Evolutionary conservation across 2,113 vertebrate species (phyloP), one percentile per base, ranked within the genome.

Genomic region (Lampris incognitus): DNA sequence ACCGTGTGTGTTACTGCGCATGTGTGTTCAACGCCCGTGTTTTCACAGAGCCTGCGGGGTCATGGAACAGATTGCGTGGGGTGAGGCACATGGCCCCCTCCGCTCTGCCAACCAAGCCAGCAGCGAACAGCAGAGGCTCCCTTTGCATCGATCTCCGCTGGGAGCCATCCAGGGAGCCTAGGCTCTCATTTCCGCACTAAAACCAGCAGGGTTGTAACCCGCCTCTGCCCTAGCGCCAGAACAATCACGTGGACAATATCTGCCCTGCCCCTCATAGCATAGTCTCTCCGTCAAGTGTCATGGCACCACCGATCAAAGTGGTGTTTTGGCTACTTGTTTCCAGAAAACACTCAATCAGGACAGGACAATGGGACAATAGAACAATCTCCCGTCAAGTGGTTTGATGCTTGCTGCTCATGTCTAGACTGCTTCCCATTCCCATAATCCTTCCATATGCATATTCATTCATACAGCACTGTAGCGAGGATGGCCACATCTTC

Each of bases 61-160:
- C 87, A 91, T 5, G 52, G 55, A 91, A 91, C 92, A 94, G 88
- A 90, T 89, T 88, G 88, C 61, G 56, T 38, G 9, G 63, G 79
- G 72, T 37, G 38, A 83, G 76, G 72, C 46, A 1, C 7, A 76
- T 72, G 57, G 13, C 54, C 72, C 72, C 51, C 65, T 50, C 41
- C 10, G 37, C 76, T 24, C 38, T 84, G 78, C 80, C 76, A 85
- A 82, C 41, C 50, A 78, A 87, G 72, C 81, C 66, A 59, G 66
- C 52, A 65, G 65, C 69, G 10, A 82, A 79, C 70, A 59, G 52
- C 7, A 2, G 38, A 42, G 57, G 49, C 59, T 48, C 56, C 38
- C 57, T 68, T 71, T 36, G 57, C 52, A 54, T 65, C 57, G 8
- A 42, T 74, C 69, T 78, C 44, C n/a, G 46, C 72, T 5, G 2